Evolutionary conservation across 2,113 vertebrate genomes (phyloP).

Genomic region (Herpetotheres cachinnans): DNA sequence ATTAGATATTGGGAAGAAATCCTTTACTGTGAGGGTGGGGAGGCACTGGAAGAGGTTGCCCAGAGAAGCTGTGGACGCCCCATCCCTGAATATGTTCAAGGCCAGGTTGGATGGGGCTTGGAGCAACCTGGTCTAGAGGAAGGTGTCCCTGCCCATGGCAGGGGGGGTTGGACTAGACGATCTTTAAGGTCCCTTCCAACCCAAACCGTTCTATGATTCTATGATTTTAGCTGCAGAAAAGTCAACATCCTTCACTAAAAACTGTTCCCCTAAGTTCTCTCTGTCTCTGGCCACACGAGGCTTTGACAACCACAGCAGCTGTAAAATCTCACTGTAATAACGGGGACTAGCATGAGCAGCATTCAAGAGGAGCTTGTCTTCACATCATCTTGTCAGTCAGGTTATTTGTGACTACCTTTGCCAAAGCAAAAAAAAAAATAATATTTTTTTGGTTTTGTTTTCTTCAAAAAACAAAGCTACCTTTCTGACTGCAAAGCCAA

Average conservation of each 20-base stretch:
- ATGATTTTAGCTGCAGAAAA: neutral
- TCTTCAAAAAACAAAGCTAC: neutral
- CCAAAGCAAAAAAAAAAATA: neutral
- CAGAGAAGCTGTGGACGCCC: no score
- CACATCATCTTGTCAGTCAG: neutral
- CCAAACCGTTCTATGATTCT: neutral
- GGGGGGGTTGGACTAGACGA: no score
- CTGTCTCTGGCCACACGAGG: neutral
- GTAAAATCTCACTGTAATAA: neutral
- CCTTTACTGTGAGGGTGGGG: no score
- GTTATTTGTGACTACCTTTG: slow-evolving; percentile 7
- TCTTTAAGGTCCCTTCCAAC: no score
- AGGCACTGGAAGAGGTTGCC: no score
- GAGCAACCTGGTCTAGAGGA: no score
- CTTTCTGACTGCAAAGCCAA: neutral
- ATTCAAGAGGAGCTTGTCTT: slow-evolving; percentile 16
- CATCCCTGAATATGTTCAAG: no score
- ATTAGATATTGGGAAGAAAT: no score
- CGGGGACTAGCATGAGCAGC: neutral
- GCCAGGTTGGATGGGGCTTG: no score
- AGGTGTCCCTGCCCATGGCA: no score
- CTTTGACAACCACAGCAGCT: neutral
- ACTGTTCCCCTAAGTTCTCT: neutral
- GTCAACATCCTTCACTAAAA: neutral
- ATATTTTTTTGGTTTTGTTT: no score